Evolutionary conservation across 2,888 invertebrate genomes (phyloP), one percentile per base, ranked within the genome.

Genomic region (Pemphredon lugubris): DNA sequence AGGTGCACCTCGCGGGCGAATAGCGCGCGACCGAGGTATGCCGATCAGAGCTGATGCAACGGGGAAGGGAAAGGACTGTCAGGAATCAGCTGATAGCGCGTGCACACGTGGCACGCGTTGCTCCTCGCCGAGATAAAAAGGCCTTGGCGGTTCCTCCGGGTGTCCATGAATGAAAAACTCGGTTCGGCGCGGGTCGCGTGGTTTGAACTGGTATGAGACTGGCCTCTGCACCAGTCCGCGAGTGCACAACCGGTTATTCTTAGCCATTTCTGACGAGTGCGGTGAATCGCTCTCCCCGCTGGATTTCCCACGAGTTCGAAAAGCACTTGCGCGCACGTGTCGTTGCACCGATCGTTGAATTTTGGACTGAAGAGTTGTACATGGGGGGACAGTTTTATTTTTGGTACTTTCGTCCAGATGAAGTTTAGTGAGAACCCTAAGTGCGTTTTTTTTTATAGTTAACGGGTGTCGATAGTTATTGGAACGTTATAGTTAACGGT

Each of bases 81-180:
- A 1, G 20, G 14, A 11, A 47, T 63, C 65, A 77, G 72, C 77
- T 77, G 72, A 47, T 64, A 1, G 11, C 6, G 23, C n/a, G 6
- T 44, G 23, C n/a, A 18, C 59, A 63, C 21, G 59, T 66, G 40
- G 40, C 32, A 18, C 11, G 34, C 9, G 4, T 21, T 5, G 18
- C n/a, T 20, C n/a, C n/a, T 39, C n/a, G 9, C 11, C 13, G 20
- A 1, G 0, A 0, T 7, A 7, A 47, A 51, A 55, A 30, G 5
- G 30, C 14, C 6, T 1, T 1, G 9, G 14, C 2, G 16, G 14
- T 6, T 50, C 23, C 23, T 32, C 4, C 14, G 6, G 5, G 5
- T 7, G 9, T 65, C 34, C n/a, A 65, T 75, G 66, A 77, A 75
- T 77, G 75, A 73, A 77, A 64, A 69, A 2, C n/a, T n/a, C n/a